These are phyloP conservation scores for Pogona vitticeps DNA, from an alignment of 2,113 vertebrate genomes.

Conservation along the genomic window DNA sequence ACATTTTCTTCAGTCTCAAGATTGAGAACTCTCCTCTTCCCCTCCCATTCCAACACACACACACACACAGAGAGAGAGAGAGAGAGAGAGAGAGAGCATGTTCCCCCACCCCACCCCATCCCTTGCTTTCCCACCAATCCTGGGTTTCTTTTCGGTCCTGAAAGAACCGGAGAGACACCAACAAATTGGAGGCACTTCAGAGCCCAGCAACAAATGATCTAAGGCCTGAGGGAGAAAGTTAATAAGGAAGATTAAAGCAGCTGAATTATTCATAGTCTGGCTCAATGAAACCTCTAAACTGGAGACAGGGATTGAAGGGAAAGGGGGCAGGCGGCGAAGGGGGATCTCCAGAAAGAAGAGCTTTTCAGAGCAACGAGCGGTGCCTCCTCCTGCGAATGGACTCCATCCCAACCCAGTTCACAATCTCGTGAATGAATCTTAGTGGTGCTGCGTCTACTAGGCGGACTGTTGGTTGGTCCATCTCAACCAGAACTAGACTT, in stretches of 20 bases:
- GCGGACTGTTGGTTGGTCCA: too few relatives aligned
- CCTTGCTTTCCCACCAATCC: not conserved
- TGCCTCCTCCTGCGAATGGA: too few relatives aligned
- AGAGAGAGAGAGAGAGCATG: not conserved
- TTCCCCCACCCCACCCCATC: not conserved
- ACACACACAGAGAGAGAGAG: not conserved
- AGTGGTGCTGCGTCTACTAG: too few relatives aligned
- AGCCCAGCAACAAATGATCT: conserved; percentile 15
- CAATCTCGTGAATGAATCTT: not conserved
- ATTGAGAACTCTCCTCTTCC: not conserved
- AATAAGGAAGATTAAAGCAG: conserved; percentile 34
- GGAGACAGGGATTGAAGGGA: not conserved
- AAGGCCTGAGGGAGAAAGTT: conserved; percentile 22
- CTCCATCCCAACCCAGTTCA: not conserved
- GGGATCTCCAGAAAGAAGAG: not conserved
- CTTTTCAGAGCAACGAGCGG: too few relatives aligned
- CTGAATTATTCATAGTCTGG: conserved; percentile 21
- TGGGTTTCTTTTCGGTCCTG: not conserved
- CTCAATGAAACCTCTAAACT: conserved; percentile 14
- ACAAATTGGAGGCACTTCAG: conserved; percentile 18
- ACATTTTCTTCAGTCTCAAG: too few relatives aligned
- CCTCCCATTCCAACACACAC: not conserved
- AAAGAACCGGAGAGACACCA: not conserved
- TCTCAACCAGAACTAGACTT: too few relatives aligned
- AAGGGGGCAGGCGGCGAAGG: not conserved